Base-by-base conservation (phyloP, 92 coral and sea anemone genomes). In the Muricea muricata region DNA sequence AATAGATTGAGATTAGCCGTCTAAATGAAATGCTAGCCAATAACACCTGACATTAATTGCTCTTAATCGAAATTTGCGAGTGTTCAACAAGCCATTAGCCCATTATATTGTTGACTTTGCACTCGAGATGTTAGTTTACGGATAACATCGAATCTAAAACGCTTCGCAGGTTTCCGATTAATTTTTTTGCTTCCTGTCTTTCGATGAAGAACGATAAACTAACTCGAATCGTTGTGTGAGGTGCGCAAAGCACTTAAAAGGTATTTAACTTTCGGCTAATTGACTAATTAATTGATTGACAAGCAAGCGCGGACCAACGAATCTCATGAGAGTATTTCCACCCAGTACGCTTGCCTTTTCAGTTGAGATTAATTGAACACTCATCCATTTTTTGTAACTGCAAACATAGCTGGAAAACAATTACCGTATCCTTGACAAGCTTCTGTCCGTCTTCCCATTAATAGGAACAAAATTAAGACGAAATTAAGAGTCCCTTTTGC, bases 11-110 rank as follows among this genome's bases (percentile, higher is more conserved):
- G 40, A 75, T 75, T 29, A 75, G 12, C 15, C 45, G 23, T 52
- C 60, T 31, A 35, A 75, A 50, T 25, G 28, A 29, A 28, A 28
- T 17, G 71, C 71, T 55, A 40, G 50, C 24, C 55, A 78, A 56
- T 78, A 57, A 57, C 83, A 78, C 68, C 68, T 78, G 83, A 78
- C 83, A 56, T 55, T 78, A 78, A 78, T 78, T 78, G 83, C 48
- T 78, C 35, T 21, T 78, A 32, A 78, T 42, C 37, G 55, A 56
- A 55, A 55, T 56, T 78, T 57, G 71, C 41, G 63, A 56, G 54
- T 58, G 69, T 58, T 56, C 71, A 78, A 78, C 69, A 55, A 55
- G 69, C 83, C 30, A 78, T 78, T 78, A 78, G 55, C 71, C 63
- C 70, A 78, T 78, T 78, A 78, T 37, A 56, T 12, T 78, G 71